These are phyloP conservation scores for Quadroppia sp. DNA, from an alignment of 2,888 invertebrate species.

Conservation along the genomic window DNA sequence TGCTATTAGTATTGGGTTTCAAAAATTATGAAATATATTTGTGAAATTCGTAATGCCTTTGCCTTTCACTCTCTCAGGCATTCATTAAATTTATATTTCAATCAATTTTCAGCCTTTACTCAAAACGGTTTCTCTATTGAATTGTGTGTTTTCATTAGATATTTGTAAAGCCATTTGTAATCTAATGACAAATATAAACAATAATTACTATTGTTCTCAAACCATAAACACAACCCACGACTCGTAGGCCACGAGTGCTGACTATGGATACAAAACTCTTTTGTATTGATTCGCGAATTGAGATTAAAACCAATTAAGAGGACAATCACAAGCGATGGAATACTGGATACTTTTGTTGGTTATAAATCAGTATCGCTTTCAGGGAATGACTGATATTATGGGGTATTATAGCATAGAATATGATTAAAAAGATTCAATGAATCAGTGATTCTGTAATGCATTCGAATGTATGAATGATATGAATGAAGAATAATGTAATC, in stretches of 20 bases:
- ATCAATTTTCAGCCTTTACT: too few species aligned
- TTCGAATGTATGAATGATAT: neutral
- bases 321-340: neutral
- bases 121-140: too few species aligned
- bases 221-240: too few species aligned
- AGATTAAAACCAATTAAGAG: conserved; percentile 14
- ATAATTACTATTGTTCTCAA: neutral
- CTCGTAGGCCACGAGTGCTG: too few species aligned
- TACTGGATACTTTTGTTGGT: neutral
- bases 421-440: neutral
- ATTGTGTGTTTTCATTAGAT: too few species aligned
- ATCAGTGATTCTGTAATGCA: conserved; percentile 11
- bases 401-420: neutral
- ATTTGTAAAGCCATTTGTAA: neutral
- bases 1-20: conserved; percentile 22
- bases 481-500: neutral
- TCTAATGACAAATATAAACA: neutral
- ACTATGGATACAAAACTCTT: neutral
- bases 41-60: neutral
- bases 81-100: neutral
- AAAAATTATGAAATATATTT: conserved; percentile 21
- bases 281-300: neutral
- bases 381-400: conserved; percentile 2
- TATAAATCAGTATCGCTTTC: conserved; percentile 25
- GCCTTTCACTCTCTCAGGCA: neutral